These are phyloP conservation scores for Leptocoma aspasia DNA, from an alignment of 2,113 vertebrate species.

Conservation along the genomic window DNA sequence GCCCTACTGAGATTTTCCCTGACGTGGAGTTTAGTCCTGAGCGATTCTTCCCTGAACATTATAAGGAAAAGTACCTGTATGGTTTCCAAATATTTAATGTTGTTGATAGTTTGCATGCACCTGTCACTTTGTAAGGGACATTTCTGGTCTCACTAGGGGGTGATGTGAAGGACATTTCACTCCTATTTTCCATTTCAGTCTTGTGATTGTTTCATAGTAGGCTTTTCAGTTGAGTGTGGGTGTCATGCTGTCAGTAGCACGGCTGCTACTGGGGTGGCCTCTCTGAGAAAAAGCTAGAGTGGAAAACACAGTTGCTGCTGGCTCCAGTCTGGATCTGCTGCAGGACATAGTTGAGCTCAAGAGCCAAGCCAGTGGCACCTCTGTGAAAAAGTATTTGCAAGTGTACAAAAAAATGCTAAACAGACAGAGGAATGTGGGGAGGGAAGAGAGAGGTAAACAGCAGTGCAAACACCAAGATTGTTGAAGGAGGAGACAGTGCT, in stretches of 20 bases:
- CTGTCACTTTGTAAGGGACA: neutral
- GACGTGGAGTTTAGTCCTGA: slow-evolving; percentile 86
- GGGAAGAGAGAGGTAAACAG: neutral
- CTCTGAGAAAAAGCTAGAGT: neutral
- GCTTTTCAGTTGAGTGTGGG: neutral
- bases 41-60: slow-evolving; percentile 81
- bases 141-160: neutral
- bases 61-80: slow-evolving; percentile 74
- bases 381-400: neutral
- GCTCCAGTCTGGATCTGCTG: neutral
- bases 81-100: slow-evolving; percentile 40
- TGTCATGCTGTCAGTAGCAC: neutral
- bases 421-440: neutral
- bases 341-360: neutral
- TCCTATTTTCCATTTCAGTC: neutral
- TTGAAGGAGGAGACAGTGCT: neutral
- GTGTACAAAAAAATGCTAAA: neutral
- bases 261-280: neutral
- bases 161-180: neutral
- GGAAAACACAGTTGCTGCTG: neutral
- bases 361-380: neutral
- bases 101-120: neutral
- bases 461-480: neutral
- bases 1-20: slow-evolving; percentile 77
- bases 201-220: neutral